Conservation (phyloP, 2,797 vertebrate species). For the Crenichthys baileyi region DNA sequence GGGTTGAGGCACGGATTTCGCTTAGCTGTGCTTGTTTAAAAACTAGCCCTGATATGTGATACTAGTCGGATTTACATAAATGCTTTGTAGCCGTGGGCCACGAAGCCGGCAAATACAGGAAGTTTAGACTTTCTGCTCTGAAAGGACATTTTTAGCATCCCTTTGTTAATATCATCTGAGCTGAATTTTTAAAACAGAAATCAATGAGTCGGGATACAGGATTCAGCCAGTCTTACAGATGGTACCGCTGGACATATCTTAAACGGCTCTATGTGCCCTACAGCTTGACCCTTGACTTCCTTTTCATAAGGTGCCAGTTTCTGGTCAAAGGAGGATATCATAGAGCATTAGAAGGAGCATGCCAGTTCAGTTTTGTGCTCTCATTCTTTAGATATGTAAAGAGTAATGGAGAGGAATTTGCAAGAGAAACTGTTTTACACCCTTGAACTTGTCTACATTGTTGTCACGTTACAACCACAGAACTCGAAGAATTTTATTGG, state of each 20-base stretch:
- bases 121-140: conserved; percentile 31
- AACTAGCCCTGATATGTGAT: conserved; percentile 65
- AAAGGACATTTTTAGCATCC: conserved; percentile 51
- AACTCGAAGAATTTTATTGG: too few species aligned
- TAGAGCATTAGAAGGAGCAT: conserved; percentile 45
- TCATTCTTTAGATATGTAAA: conserved; percentile 60
- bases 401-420: conserved; percentile 63
- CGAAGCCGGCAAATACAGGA: conserved; percentile 53
- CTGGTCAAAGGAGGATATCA: conserved; percentile 62
- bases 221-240: conserved; percentile 52
- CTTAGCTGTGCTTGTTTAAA: conserved; percentile 52
- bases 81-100: conserved; percentile 53
- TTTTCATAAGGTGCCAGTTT: conserved; percentile 50
- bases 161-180: conserved; percentile 43
- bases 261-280: conserved; percentile 52
- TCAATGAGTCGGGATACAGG: conserved; percentile 28
- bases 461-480: background rate
- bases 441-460: background rate
- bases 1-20: conserved; percentile 39
- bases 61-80: conserved; percentile 61
- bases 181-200: conserved; percentile 36
- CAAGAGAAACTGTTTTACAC: conserved; percentile 52
- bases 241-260: conserved; percentile 48
- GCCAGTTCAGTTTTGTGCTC: conserved; percentile 39
- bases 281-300: conserved; percentile 58